Percentiles rank a stretch among this genome's conserved stretches.
These are phyloP conservation scores for Potamarius usumacintae DNA, from an alignment of 2,113 vertebrate species.

Conservation along the genomic window DNA sequence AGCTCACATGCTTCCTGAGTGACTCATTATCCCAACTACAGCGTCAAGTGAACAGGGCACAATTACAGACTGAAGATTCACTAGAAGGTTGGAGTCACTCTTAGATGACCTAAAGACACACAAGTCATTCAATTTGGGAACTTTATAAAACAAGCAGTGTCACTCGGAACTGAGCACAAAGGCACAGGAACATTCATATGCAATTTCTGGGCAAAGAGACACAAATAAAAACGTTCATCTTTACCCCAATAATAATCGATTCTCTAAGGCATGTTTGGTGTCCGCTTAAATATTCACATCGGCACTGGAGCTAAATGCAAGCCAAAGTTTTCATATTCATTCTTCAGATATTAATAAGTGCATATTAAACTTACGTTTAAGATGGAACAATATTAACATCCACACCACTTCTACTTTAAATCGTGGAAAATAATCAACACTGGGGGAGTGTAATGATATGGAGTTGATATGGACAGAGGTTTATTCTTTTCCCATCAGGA, in stretches of 20 bases:
- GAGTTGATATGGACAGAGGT: background rate
- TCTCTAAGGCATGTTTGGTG: background rate
- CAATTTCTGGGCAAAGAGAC: background rate
- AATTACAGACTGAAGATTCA: background rate
- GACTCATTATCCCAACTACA: background rate
- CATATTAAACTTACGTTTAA: background rate
- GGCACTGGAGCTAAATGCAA: background rate
- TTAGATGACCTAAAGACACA: background rate
- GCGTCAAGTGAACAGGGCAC: background rate
- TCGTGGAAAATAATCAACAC: background rate
- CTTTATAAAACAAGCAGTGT: background rate
- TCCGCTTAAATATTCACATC: background rate
- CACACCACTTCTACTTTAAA: background rate
- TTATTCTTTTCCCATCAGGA: background rate
- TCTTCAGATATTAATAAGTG: background rate
- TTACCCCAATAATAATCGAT: background rate
- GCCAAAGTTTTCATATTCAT: background rate
- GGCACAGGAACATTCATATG: background rate
- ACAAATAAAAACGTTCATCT: background rate
- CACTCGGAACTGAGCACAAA: background rate
- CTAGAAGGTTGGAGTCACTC: background rate
- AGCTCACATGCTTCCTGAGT: background rate
- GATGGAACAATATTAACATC: background rate
- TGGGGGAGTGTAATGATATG: background rate
- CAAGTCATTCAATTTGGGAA: background rate